A percentile compares a stretch with the other conserved stretches of the same genome.
phyloP scores from a whole-genome alignment of 64 coral and sea anemone genomes.

The Hydrozoanthus tunicans region DNA sequence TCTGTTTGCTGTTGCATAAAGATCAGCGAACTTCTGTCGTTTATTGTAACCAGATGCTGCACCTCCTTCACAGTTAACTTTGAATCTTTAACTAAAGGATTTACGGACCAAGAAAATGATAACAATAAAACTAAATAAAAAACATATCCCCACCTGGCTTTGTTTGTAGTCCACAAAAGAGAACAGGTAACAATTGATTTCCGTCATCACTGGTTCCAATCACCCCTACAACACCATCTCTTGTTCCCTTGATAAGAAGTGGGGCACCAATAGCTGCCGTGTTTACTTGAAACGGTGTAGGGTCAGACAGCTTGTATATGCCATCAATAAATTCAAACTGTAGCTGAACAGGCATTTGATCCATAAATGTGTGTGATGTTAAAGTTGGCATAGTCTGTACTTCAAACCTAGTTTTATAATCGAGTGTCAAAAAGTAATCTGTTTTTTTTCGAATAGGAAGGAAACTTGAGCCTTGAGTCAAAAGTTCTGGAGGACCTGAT shows the following conservation, averaged over 20 bases:
- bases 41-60: too few relatives aligned
- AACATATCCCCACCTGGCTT: not conserved
- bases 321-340: not conserved
- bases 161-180: not conserved
- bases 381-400: not conserved
- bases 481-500: not conserved
- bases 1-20: too few relatives aligned
- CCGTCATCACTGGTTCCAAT: conserved; percentile 34
- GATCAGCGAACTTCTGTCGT: too few relatives aligned
- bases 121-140: not conserved
- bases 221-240: conserved; percentile 29
- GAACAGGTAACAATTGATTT: conserved; percentile 15
- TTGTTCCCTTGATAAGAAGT: not conserved
- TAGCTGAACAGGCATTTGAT: not conserved
- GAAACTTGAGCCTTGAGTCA: not conserved
- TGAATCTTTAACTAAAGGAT: too few relatives aligned
- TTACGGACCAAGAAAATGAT: too few relatives aligned
- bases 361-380: not conserved
- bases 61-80: too few relatives aligned
- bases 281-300: not conserved
- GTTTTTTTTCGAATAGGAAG: not conserved
- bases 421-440: too few relatives aligned
- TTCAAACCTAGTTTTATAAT: not conserved
- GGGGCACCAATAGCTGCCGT: not conserved
- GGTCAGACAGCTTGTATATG: not conserved